Base-by-base conservation (phyloP, 1,140 invertebrate species). In the Caenorhabditis brenneri region DNA sequence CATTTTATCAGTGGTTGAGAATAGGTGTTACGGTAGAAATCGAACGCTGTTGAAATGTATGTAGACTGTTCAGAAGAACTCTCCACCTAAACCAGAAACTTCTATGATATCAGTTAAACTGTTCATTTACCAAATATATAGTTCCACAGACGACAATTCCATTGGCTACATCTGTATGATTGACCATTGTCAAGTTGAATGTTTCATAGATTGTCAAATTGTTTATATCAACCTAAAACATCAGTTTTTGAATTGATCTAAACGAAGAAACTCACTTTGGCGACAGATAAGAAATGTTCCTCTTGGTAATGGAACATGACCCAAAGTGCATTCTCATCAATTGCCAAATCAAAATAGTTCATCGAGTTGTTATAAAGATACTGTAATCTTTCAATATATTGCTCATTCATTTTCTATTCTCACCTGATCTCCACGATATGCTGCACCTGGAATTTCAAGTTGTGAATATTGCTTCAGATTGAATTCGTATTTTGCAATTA, bases 321-420 rank as follows among this genome's bases (percentile, higher is more conserved):
- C 92, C 92, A 92, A 33, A 92, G 84, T n/a, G 91, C 91, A 81
- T 92, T 92, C 83, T 92, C 91, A 85, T 92, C 91, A 6, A 91
- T 88, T 2, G 90, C 88, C 58, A 92, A 86, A 79, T 92, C 91
- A 84, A 91, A 90, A 85, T 91, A 92, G 53, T 88, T 91, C 86
- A 88, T 89, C 7, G 90, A 91, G n/a, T 81, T 81, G 53, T 90
- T 90, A 81, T 90, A 90, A 42, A 91, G 84, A 69, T 89, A 90
- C 90, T 90, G 82, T 74, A 91, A 86, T 29, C 39, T 39, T 2
- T 36, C 16, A 22, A n/a, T 36, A 31, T 46, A 16, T 53, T n/a
- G 31, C 22, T 84, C 86, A 15, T n/a, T n/a, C n/a, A n/a, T n/a
- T n/a, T n/a, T n/a, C n/a, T 27, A 31, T 51, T 55, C 88, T 88